Percentiles rank a stretch among this genome's conserved stretches.
phyloP scores from a whole-genome alignment of 2,888 invertebrate genomes.

The Caenorhabditis auriculariae region DNA sequence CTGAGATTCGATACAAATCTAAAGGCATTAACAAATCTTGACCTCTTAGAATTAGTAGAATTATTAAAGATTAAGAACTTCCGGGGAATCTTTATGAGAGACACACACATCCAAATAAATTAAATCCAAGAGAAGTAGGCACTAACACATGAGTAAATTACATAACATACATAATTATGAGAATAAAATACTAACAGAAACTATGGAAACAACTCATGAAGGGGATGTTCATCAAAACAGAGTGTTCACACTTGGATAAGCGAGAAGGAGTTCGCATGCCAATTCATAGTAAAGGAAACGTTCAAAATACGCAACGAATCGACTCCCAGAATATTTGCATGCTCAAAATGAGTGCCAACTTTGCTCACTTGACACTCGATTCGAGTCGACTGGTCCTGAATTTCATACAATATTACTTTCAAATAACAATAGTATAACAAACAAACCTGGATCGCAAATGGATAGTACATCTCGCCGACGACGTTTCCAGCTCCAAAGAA shows the following conservation, averaged over 20 bases:
- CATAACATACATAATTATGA: constrained; percentile 6
- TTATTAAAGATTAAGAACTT: too few species aligned
- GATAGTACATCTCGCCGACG: not conserved
- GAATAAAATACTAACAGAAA: constrained; percentile 8
- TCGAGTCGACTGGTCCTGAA: constrained; percentile 9
- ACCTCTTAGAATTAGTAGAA: too few species aligned
- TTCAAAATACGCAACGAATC: too few species aligned
- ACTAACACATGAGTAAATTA: constrained; percentile 3
- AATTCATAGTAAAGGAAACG: not conserved
- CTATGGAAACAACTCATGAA: constrained; percentile 3
- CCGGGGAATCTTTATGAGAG: not conserved
- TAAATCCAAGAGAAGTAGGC: constrained; percentile 2
- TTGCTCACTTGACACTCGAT: constrained; percentile 13
- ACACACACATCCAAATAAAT: not conserved
- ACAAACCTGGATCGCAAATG: constrained; percentile 1
- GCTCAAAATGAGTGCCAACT: constrained; percentile 4
- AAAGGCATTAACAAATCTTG: too few species aligned
- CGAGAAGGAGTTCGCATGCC: not conserved
- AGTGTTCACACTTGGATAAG: constrained; percentile 5
- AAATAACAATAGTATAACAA: not conserved
- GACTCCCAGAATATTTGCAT: constrained; percentile 2
- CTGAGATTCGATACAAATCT: too few species aligned
- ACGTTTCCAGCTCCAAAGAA: constrained; percentile 10
- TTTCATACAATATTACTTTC: constrained; percentile 1
- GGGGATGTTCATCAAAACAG: constrained; percentile 7